phyloP scores from a whole-genome alignment of 2,888 invertebrate species.

The Heliothis peltigera region DNA sequence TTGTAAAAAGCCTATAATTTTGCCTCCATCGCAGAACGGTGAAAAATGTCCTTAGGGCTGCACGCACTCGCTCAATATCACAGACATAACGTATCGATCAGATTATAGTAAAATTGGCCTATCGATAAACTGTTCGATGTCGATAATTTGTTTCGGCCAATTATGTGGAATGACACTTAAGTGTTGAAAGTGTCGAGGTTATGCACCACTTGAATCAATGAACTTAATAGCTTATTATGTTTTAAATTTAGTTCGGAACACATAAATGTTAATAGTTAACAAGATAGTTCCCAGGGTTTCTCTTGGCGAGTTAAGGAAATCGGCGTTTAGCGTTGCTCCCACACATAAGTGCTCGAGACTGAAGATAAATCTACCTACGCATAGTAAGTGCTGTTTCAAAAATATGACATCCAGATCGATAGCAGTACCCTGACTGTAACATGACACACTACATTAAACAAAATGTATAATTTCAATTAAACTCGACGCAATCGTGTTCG shows the following conservation, averaged over 20 bases:
- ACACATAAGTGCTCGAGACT: constrained; percentile 21
- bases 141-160: constrained; percentile 50
- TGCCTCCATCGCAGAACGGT: constrained; percentile 69
- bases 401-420: constrained; percentile 28
- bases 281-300: constrained; percentile 52
- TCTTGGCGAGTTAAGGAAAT: constrained; percentile 42
- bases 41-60: constrained; percentile 82
- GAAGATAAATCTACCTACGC: constrained; percentile 31
- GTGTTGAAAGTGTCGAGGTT: constrained; percentile 53
- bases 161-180: constrained; percentile 54
- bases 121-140: constrained; percentile 55
- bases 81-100: constrained; percentile 63
- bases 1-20: constrained; percentile 86
- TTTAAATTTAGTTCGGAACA: constrained; percentile 37
- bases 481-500: constrained; percentile 20
- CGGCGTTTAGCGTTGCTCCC: constrained; percentile 36
- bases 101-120: constrained; percentile 59
- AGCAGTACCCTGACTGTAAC: not conserved
- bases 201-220: constrained; percentile 38
- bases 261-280: constrained; percentile 46
- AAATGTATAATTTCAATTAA: constrained; percentile 39
- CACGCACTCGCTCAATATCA: constrained; percentile 59
- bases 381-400: constrained; percentile 13
- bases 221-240: constrained; percentile 49
- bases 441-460: constrained; percentile 17